Evolutionary conservation across 1,140 invertebrate species (phyloP).

Genomic region (Drosophila orena): DNA sequence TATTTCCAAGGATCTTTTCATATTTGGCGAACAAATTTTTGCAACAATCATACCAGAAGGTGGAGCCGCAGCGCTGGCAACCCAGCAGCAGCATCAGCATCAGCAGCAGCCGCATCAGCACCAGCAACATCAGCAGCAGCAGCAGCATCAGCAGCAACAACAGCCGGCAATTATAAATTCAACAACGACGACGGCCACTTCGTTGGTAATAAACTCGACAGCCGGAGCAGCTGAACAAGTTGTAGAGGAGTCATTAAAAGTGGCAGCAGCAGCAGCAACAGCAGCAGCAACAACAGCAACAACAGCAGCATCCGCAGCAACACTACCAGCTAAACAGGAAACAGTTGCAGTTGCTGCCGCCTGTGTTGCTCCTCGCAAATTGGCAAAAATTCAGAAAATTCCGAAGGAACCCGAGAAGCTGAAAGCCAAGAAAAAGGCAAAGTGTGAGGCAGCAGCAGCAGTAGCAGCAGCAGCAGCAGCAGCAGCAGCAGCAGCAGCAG

Average conservation of each 20-base stretch:
- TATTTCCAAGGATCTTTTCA: conserved; percentile 85
- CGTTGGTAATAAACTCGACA: conserved; percentile 61
- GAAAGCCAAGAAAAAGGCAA: conserved; percentile 77
- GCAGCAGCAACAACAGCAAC: neutral
- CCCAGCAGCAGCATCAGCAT: conserved; percentile 60
- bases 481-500: conserved; percentile 23
- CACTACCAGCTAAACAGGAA: conserved; percentile 73
- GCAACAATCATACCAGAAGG: conserved; percentile 84
- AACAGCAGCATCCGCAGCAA: conserved; percentile 24
- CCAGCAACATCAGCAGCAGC: conserved; percentile 1
- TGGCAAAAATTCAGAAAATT: conserved; percentile 78
- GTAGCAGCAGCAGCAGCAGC: conserved; percentile 4
- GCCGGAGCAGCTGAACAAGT: conserved; percentile 79
- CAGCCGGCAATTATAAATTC: conserved; percentile 55
- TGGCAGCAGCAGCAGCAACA: conserved; percentile 46
- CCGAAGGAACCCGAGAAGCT: conserved; percentile 78
- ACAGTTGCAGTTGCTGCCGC: conserved; percentile 73
- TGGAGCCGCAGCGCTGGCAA: conserved; percentile 60
- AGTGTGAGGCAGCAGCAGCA: conserved; percentile 55
- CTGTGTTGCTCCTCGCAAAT: conserved; percentile 41
- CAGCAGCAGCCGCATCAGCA: conserved; percentile 16
- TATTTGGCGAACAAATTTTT: conserved; percentile 84
- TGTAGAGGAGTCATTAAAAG: conserved; percentile 79
- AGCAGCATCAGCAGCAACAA: conserved; percentile 28
- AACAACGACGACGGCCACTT: conserved; percentile 38